A percentile compares a stretch with the other conserved stretches of the same genome.
These are phyloP conservation scores for Alcis repandata DNA, from an alignment of 2,888 invertebrate species.

Conservation along the genomic window DNA sequence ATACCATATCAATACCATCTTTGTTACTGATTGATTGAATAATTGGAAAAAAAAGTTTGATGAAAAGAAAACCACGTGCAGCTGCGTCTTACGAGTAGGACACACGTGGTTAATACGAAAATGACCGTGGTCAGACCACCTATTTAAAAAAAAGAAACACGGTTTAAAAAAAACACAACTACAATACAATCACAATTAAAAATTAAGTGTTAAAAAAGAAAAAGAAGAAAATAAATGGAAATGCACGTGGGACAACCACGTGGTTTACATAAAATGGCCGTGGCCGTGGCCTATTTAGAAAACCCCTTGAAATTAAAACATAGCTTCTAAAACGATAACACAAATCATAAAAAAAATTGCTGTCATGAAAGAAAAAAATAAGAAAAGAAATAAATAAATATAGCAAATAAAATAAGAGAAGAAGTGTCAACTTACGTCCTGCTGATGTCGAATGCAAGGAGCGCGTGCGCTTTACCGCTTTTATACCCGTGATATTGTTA, in stretches of 20 bases:
- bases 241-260: not conserved
- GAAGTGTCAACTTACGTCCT: conserved; percentile 65
- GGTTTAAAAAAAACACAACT: too few species aligned
- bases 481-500: conserved; percentile 54
- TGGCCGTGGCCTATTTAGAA: not conserved
- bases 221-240: not conserved
- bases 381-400: not conserved
- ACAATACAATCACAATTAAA: too few species aligned
- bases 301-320: not conserved
- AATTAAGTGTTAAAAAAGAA: not conserved
- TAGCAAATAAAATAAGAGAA: not conserved
- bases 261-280: conserved; percentile 3
- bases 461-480: conserved; percentile 52
- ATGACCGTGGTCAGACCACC: too few species aligned
- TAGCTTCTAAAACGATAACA: not conserved
- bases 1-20: too few species aligned
- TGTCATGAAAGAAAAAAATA: not conserved
- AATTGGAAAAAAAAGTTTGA: too few species aligned
- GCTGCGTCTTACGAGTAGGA: too few species aligned
- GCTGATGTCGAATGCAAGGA: conserved; percentile 63
- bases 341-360: not conserved
- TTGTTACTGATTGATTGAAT: too few species aligned
- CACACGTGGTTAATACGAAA: too few species aligned
- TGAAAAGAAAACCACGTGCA: too few species aligned
- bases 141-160: too few species aligned